A percentile compares a stretch with the other conserved stretches of the same genome.
phyloP scores from a whole-genome alignment of 2,113 vertebrate species.

The Podocnemis expansa region DNA sequence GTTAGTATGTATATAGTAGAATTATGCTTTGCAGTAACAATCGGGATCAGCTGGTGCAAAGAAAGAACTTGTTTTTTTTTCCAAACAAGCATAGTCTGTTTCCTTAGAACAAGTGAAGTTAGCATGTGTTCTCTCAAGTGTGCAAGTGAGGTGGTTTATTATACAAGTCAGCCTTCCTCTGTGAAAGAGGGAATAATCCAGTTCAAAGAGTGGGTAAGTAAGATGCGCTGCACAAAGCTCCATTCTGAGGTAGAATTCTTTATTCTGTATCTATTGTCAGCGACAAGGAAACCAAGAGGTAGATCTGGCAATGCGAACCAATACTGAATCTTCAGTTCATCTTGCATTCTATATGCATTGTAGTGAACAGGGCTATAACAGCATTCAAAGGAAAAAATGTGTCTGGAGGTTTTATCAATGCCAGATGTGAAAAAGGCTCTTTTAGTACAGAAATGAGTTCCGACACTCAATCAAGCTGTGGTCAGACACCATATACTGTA shows the following conservation, averaged over 20 bases:
- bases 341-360: not conserved
- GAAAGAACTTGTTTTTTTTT: not conserved
- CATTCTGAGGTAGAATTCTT: not conserved
- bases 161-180: constrained; percentile 13
- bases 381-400: not conserved
- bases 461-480: constrained; percentile 42
- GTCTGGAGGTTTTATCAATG: constrained; percentile 3
- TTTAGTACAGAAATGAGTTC: constrained; percentile 16
- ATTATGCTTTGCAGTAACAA: not conserved
- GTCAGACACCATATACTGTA: constrained; percentile 13
- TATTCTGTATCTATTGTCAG: constrained; percentile 8
- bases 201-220: constrained; percentile 47
- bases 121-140: not conserved
- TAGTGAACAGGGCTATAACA: not conserved
- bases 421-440: constrained; percentile 24
- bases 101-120: constrained; percentile 20
- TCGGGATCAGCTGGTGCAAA: not conserved
- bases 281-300: not conserved
- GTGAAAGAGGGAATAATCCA: constrained; percentile 29
- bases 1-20: not conserved
- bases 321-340: not conserved
- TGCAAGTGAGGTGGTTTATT: constrained; percentile 26
- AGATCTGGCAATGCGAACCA: not conserved
- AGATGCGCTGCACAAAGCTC: constrained; percentile 27
- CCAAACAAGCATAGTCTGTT: not conserved